Percentiles rank a stretch among this genome's conserved stretches.
phyloP scores from a whole-genome alignment of 2,888 invertebrate species.

The Eulithis prunata region DNA sequence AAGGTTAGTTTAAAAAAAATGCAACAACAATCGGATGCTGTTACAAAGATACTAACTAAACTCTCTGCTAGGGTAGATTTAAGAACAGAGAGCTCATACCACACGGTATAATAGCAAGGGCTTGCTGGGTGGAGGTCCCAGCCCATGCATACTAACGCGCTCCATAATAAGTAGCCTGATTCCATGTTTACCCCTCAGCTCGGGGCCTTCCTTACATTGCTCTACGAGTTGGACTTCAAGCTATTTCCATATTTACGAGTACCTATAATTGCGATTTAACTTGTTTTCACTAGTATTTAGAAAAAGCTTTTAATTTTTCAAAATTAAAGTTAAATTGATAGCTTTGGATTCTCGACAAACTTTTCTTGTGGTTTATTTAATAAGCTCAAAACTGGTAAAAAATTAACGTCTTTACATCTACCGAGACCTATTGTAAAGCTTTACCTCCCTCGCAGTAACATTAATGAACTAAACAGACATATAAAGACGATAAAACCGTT shows the following conservation, averaged over 20 bases:
- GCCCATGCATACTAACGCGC: slow-evolving; percentile 82
- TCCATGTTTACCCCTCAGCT: slow-evolving; percentile 24
- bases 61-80: slow-evolving; percentile 5
- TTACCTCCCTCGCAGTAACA: slow-evolving; percentile 29
- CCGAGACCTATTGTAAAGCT: slow-evolving; percentile 8
- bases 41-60: no score
- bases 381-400: background rate
- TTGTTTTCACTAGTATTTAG: background rate
- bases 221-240: slow-evolving; percentile 15
- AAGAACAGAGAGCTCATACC: background rate
- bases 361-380: no score
- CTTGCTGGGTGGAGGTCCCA: slow-evolving; percentile 68
- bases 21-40: no score
- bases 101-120: slow-evolving; percentile 62
- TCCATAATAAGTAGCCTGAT: slow-evolving; percentile 72
- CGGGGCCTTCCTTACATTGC: slow-evolving; percentile 29
- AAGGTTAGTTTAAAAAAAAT: no score
- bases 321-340: no score
- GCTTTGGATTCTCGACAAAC: no score
- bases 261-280: background rate
- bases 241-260: background rate
- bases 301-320: no score
- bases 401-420: slow-evolving; percentile 7
- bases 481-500: slow-evolving; percentile 51
- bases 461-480: slow-evolving; percentile 43